Evolutionary conservation across 2,113 vertebrate genomes (phyloP).

Genomic region (Phalacrocorax brasilianus): DNA sequence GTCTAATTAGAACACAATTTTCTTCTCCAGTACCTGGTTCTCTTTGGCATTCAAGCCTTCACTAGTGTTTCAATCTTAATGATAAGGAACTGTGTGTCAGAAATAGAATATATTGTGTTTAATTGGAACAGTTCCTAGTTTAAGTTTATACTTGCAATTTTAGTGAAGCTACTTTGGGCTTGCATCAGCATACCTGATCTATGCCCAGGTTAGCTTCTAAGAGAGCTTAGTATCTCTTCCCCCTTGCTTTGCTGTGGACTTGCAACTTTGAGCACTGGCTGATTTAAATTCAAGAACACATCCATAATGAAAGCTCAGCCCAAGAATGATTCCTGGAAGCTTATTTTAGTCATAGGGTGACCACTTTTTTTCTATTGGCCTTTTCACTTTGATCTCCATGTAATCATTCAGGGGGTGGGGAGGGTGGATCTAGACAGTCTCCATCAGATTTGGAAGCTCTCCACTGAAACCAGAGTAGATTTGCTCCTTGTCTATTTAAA

Average conservation of each 20-base stretch:
- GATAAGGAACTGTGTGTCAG: not conserved
- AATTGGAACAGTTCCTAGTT: not conserved
- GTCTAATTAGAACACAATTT: not conserved
- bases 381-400: not conserved
- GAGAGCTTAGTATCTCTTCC: not conserved
- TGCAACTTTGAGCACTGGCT: not conserved
- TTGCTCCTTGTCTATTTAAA: not conserved
- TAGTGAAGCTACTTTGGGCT: not conserved
- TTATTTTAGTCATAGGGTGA: not conserved
- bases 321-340: not conserved
- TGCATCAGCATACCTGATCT: not conserved
- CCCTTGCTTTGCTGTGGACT: not conserved
- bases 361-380: not conserved
- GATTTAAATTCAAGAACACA: not conserved
- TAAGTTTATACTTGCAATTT: not conserved
- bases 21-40: not conserved
- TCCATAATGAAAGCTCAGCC: not conserved
- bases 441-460: not conserved
- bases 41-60: not conserved
- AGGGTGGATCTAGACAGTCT: not conserved
- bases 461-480: not conserved
- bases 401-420: not conserved
- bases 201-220: not conserved
- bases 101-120: not conserved
- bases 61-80: not conserved